These are phyloP conservation scores for Volucella zonaria DNA, from an alignment of 2,888 invertebrate species.

Conservation along the genomic window DNA sequence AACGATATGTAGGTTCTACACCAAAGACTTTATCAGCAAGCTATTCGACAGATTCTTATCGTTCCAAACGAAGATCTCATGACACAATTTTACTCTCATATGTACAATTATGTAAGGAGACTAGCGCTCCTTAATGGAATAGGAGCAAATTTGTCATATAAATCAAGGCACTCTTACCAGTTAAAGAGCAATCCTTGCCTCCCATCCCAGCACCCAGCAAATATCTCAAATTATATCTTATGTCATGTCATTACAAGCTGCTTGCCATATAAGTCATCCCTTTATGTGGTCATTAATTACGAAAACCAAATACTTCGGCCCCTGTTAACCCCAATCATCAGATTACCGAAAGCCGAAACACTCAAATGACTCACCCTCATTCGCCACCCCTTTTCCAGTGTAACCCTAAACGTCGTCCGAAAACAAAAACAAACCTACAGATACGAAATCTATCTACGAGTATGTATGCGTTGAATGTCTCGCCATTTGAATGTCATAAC, in stretches of 20 bases:
- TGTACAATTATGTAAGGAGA: too few species aligned
- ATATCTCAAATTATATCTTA: not conserved
- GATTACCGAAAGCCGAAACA: conserved; percentile 2
- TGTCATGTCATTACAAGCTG: conserved; percentile 9
- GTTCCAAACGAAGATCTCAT: too few species aligned
- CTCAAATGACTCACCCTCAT: conserved; percentile 40
- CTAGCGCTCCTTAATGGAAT: too few species aligned
- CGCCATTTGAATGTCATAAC: conserved; percentile 29
- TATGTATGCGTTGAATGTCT: not conserved
- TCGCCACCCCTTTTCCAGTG: not conserved
- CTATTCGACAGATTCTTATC: too few species aligned
- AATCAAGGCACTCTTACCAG: too few species aligned
- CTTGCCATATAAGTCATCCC: conserved; percentile 27
- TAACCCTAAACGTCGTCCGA: conserved; percentile 22
- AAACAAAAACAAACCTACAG: not conserved
- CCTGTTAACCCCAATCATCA: conserved; percentile 29
- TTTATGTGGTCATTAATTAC: conserved; percentile 50
- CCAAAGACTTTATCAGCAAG: too few species aligned
- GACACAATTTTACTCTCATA: too few species aligned
- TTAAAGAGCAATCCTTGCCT: too few species aligned
- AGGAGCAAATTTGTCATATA: too few species aligned
- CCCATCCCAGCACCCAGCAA: not conserved
- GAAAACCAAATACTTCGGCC: conserved; percentile 19
- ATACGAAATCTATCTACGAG: too few species aligned
- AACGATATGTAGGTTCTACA: too few species aligned